Evolutionary conservation across 2,113 vertebrate species (phyloP).

Genomic region (Sinocyclocheilus maitianheensis): DNA sequence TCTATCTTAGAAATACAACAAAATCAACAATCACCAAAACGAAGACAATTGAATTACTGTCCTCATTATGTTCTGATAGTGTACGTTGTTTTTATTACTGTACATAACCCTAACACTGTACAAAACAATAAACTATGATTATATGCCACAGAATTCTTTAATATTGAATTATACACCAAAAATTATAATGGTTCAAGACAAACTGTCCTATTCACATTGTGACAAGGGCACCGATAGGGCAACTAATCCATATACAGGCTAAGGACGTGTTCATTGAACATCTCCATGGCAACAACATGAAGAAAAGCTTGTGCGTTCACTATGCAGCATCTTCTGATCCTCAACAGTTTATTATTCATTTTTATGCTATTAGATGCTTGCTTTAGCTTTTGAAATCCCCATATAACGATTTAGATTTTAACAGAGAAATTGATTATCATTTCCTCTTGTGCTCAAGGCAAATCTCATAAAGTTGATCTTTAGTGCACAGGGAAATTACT

Average conservation of each 20-base stretch:
- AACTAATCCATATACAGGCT: slow-evolving; percentile 14
- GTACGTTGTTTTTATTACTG: not conserved
- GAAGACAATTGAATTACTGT: not conserved
- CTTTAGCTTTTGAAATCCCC: not conserved
- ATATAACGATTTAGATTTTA: not conserved
- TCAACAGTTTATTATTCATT: slow-evolving; percentile 17
- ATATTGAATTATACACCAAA: not conserved
- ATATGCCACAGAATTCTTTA: not conserved
- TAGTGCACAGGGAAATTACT: not conserved
- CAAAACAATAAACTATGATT: not conserved
- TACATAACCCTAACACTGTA: not conserved
- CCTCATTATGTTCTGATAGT: not conserved
- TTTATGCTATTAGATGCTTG: not conserved
- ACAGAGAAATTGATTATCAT: not conserved
- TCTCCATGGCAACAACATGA: slow-evolving; percentile 21
- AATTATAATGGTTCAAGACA: not conserved
- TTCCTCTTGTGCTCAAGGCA: not conserved
- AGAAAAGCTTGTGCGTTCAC: slow-evolving; percentile 5
- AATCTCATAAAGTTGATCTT: slow-evolving; percentile 15
- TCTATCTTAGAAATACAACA: no score
- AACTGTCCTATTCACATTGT: not conserved
- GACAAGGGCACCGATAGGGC: not conserved
- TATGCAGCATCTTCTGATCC: slow-evolving; percentile 26
- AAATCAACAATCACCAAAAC: not conserved
- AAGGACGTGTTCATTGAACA: not conserved